phyloP scores from a whole-genome alignment of 1,140 invertebrate species.

The Pantala flavescens region DNA sequence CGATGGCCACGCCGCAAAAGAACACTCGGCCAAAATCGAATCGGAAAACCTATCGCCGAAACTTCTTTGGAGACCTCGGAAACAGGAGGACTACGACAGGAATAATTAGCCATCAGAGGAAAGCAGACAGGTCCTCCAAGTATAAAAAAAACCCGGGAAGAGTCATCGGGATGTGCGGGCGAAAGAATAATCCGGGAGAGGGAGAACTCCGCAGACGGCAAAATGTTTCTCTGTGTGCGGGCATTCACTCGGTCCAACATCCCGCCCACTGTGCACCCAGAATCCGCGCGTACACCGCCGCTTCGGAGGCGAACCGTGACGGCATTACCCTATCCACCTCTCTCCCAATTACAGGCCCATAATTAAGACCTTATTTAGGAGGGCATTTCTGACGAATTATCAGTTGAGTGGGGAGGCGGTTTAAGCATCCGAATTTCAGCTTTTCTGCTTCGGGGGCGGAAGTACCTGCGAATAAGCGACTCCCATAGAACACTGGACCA shows the following conservation, averaged over 20 bases:
- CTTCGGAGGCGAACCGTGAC: not conserved
- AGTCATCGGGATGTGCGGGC: not conserved
- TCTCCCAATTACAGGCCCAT: not conserved
- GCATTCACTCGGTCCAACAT: not conserved
- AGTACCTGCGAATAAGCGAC: not conserved
- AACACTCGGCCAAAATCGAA: too few relatives aligned
- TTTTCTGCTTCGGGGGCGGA: not conserved
- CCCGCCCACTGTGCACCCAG: not conserved
- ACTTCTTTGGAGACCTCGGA: too few relatives aligned
- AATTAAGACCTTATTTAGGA: conserved; percentile 4
- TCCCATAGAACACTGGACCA: not conserved
- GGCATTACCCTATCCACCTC: not conserved
- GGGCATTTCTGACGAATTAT: not conserved
- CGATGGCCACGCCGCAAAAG: too few relatives aligned
- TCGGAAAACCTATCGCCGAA: too few relatives aligned
- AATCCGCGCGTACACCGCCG: not conserved
- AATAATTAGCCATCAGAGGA: too few relatives aligned
- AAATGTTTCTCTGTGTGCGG: too few relatives aligned
- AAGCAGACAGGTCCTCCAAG: too few relatives aligned
- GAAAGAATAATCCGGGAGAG: not conserved
- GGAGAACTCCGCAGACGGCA: not conserved
- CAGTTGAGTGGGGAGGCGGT: not conserved
- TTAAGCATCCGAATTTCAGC: not conserved
- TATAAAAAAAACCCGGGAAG: too few relatives aligned
- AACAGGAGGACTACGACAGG: too few relatives aligned